These are phyloP conservation scores for Amphipoea lucens DNA, from an alignment of 2,888 invertebrate genomes.

Conservation along the genomic window DNA sequence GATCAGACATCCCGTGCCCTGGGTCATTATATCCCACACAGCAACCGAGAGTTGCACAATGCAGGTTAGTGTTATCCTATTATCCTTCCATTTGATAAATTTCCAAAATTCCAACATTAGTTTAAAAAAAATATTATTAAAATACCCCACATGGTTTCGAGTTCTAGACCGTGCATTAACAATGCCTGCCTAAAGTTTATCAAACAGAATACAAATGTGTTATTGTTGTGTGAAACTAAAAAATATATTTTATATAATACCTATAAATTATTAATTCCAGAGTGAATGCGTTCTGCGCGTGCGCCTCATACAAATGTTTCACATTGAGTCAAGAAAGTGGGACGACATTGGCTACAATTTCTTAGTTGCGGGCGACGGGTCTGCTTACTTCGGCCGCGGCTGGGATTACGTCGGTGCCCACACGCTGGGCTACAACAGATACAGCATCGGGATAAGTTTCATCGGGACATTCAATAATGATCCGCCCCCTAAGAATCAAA, in stretches of 20 bases:
- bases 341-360: slow-evolving; percentile 94
- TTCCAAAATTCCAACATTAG: background rate
- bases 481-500: slow-evolving; percentile 87
- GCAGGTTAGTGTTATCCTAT: slow-evolving; percentile 81
- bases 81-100: background rate
- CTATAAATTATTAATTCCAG: slow-evolving; percentile 75
- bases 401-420: slow-evolving; percentile 94
- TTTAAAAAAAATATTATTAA: too few species aligned
- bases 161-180: background rate
- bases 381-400: slow-evolving; percentile 93
- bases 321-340: slow-evolving; percentile 92
- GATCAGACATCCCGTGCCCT: slow-evolving; percentile 82
- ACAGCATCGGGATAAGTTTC: slow-evolving; percentile 93
- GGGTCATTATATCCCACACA: slow-evolving; percentile 92
- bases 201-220: background rate
- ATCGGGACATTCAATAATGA: slow-evolving; percentile 92
- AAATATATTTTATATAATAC: slow-evolving; percentile 9
- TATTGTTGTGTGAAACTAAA: background rate
- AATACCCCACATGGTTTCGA: background rate
- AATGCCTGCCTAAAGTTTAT: background rate
- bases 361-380: slow-evolving; percentile 94
- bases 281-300: slow-evolving; percentile 91
- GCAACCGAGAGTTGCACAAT: slow-evolving; percentile 91
- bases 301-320: slow-evolving; percentile 92
- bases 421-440: slow-evolving; percentile 91